A percentile compares a stretch with the other conserved stretches of the same genome.
These are phyloP conservation scores for Microplitis deprimator DNA, from an alignment of 2,888 invertebrate species.

Conservation along the genomic window DNA sequence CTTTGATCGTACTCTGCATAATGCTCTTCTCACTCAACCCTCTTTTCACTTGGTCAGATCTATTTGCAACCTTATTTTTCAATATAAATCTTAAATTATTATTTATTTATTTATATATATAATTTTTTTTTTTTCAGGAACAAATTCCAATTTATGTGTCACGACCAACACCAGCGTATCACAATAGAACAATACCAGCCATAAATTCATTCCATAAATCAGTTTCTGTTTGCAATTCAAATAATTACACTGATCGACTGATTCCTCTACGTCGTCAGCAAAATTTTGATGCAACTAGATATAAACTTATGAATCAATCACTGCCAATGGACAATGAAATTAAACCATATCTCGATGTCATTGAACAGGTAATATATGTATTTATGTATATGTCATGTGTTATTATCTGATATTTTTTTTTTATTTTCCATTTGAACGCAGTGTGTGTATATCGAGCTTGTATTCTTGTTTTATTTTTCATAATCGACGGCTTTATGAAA, in stretches of 20 bases:
- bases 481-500: constrained; percentile 52
- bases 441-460: constrained; percentile 31
- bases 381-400: not conserved
- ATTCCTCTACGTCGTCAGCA: not conserved
- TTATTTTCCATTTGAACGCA: not conserved
- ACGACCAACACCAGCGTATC: constrained; percentile 9
- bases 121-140: constrained; percentile 36
- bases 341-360: not conserved
- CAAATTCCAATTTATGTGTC: constrained; percentile 44
- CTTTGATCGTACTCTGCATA: constrained; percentile 56
- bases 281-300: not conserved
- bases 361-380: not conserved
- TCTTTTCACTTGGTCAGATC: constrained; percentile 20
- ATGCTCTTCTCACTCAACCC: constrained; percentile 52
- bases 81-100: constrained; percentile 48
- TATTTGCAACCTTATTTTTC: constrained; percentile 25
- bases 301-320: not conserved
- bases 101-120: not conserved
- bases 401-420: constrained; percentile 13
- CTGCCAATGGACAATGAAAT: not conserved
- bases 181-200: not conserved
- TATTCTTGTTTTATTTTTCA: constrained; percentile 46
- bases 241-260: not conserved
- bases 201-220: not conserved
- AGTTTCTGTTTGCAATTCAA: not conserved